These are phyloP conservation scores for Danionella dracula DNA, from an alignment of 2,797 vertebrate genomes.

Conservation along the genomic window DNA sequence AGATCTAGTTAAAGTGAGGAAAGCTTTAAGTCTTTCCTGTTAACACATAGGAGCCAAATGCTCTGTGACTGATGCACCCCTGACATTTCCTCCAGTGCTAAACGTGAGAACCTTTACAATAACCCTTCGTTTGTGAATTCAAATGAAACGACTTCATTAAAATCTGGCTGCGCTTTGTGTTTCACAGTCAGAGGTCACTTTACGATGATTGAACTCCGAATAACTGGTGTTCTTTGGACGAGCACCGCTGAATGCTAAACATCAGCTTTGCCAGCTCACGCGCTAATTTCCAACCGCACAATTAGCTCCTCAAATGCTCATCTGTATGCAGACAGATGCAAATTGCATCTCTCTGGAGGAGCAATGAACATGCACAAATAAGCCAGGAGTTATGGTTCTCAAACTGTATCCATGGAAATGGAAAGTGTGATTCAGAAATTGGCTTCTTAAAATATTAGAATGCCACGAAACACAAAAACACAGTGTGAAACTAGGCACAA, in stretches of 20 bases:
- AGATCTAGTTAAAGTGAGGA: too few species aligned
- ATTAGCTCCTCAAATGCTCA: slow-evolving; percentile 7
- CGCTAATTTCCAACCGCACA: slow-evolving; percentile 22
- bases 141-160: background rate
- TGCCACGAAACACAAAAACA: too few species aligned
- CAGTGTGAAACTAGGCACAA: too few species aligned
- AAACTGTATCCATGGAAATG: slow-evolving; percentile 10
- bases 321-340: slow-evolving; percentile 43
- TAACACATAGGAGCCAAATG: background rate
- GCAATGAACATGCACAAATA: slow-evolving; percentile 35
- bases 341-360: slow-evolving; percentile 27
- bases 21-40: too few species aligned
- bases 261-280: background rate
- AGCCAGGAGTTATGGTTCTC: slow-evolving; percentile 26
- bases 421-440: slow-evolving; percentile 4
- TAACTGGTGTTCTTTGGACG: background rate
- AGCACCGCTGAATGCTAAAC: background rate
- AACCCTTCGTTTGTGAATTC: background rate
- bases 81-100: background rate
- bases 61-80: background rate
- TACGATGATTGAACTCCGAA: background rate
- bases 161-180: background rate
- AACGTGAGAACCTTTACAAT: background rate
- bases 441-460: slow-evolving; percentile 1
- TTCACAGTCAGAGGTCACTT: slow-evolving; percentile 6